phyloP scores from a whole-genome alignment of 1,140 invertebrate species.

The Bombus ignitus region DNA sequence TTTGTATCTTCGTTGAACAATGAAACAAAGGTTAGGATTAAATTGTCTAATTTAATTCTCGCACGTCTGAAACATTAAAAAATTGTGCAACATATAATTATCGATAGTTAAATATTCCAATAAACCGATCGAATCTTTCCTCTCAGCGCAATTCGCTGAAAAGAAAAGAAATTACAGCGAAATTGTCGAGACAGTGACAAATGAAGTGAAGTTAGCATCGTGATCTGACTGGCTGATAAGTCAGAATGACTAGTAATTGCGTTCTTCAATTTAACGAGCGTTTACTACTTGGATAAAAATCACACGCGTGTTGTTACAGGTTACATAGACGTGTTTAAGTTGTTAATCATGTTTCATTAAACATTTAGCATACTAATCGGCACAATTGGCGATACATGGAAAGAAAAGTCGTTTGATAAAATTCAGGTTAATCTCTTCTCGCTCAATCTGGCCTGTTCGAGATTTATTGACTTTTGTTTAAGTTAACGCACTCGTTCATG shows the following conservation, averaged over 20 bases:
- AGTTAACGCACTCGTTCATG: too few species aligned
- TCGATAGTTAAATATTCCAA: neutral
- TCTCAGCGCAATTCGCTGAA: neutral
- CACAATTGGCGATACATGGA: neutral
- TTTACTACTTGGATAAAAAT: conserved; percentile 21
- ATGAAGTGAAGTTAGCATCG: conserved; percentile 62
- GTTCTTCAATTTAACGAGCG: conserved; percentile 43
- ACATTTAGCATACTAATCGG: neutral
- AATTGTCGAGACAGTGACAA: conserved; percentile 55
- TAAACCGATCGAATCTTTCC: conserved; percentile 2
- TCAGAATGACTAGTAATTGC: conserved; percentile 36
- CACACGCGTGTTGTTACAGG: conserved; percentile 43
- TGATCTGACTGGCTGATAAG: conserved; percentile 28
- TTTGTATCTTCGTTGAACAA: neutral
- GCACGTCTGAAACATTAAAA: neutral
- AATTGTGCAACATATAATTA: neutral
- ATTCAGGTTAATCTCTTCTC: neutral
- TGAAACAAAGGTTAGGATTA: neutral
- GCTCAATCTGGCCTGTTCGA: neutral
- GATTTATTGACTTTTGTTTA: neutral
- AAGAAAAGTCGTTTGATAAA: neutral
- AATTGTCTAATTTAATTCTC: neutral
- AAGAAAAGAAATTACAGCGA: conserved; percentile 54
- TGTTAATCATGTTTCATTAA: conserved; percentile 40
- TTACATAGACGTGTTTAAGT: conserved; percentile 37